Conservation (phyloP, 2,113 vertebrate species). For the Microcebus griseorufus region DNA sequence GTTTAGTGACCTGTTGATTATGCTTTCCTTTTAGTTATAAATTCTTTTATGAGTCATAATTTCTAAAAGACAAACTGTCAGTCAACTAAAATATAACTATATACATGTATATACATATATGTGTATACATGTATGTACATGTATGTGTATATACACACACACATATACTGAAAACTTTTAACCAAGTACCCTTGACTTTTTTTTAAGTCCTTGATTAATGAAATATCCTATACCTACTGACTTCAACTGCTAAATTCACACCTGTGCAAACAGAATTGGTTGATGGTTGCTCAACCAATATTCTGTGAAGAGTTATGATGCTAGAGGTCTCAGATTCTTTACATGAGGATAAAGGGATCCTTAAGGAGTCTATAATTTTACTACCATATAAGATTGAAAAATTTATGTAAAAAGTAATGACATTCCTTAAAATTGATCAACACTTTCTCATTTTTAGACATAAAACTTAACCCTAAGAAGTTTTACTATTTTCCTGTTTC, state of each 20-base stretch:
- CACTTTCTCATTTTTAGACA: not conserved
- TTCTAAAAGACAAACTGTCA: not conserved
- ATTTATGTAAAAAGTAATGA: not conserved
- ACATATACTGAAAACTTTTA: not conserved
- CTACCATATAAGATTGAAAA: not conserved
- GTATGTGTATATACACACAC: not conserved
- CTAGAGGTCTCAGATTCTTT: not conserved
- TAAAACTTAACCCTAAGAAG: slow-evolving; percentile 16
- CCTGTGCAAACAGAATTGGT: not conserved
- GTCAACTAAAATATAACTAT: not conserved
- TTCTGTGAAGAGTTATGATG: not conserved
- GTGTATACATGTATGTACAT: not conserved
- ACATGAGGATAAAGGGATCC: not conserved
- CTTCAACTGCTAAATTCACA: not conserved
- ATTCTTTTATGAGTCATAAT: not conserved
- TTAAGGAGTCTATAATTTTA: not conserved
- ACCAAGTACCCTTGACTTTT: not conserved
- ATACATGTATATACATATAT: no score
- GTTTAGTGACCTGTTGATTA: not conserved
- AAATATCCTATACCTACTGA: not conserved
- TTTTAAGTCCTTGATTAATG: slow-evolving; percentile 20
- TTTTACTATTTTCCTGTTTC: not conserved
- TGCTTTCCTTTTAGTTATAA: not conserved
- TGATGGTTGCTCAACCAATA: not conserved
- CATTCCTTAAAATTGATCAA: not conserved